Base-by-base conservation (phyloP, 35 echinoderm and acorn worm genomes). In the Amphiura filiformis region DNA sequence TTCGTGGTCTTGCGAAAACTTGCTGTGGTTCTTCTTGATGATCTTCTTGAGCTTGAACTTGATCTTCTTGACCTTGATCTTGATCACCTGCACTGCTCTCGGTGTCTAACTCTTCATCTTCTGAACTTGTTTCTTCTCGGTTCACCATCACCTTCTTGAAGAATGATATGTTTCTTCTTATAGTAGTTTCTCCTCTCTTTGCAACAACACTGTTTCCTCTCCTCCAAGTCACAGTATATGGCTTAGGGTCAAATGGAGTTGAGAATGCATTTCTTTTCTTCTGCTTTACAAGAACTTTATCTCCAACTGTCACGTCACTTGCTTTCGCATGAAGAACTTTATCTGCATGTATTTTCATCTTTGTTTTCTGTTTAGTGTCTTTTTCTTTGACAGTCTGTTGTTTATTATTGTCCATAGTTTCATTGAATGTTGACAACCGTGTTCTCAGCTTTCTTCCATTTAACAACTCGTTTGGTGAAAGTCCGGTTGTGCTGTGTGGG, bases 231-330 rank as follows among this genome's bases (percentile, higher is more conserved):
- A 83, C 39, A 22, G 38, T 0, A 30, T 44, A 83, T 22, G 81
- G 81, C 0, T 22, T 30, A 17, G 81, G 81, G 81, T 83, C 44
- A 47, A 83, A 91, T 39, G 81, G 65, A 1, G 82, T 40, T 37
- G 89, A 42, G 7, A 84, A 57, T 31, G 86, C 83, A 35, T 84
- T 85, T 2, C 35, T 61, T 44, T 31, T 86, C 18, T 37, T 75
- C 37, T 86, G 82, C 39, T 39, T 33, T 7, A 91, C 82, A 5
- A 91, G 33, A 38, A 91, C 89, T 26, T 83, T 85, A 57, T 91
- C 82, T 15, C 89, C 89, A 32, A 79, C 39, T 56, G 39, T 77
- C 0, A 91, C 61, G 13, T 75, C 32, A 11, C 38, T 77, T 79
- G 82, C 57, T 35, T 77, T 76, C 49, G 82, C 32, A 18, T 90